phyloP scores from a whole-genome alignment of 2,113 vertebrate genomes.

The Toxotes jaculatrix region DNA sequence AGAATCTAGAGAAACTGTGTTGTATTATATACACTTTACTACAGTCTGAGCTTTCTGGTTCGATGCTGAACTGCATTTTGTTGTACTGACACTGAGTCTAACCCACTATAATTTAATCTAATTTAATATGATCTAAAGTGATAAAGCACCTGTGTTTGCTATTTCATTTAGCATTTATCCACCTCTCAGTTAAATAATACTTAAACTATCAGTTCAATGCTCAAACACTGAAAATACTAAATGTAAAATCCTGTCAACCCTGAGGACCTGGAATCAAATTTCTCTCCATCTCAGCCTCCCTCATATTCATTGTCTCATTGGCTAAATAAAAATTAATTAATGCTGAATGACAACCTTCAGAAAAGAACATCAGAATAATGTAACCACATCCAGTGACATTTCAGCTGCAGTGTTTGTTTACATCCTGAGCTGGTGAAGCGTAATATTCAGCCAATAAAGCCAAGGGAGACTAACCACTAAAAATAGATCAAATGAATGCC shows the following conservation, averaged over 20 bases:
- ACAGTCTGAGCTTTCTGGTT: no score
- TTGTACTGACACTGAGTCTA: no score
- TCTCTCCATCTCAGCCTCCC: neutral
- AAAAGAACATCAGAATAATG: slow-evolving; percentile 29
- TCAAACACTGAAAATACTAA: neutral
- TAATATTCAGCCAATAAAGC: slow-evolving; percentile 57
- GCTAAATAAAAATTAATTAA: slow-evolving; percentile 22
- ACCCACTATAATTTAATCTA: no score
- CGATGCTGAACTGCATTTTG: no score
- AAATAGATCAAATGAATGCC: slow-evolving; percentile 65
- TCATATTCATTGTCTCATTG: slow-evolving; percentile 25
- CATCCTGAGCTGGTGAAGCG: slow-evolving; percentile 52
- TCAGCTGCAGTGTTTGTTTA: slow-evolving; percentile 64
- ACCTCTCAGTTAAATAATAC: neutral
- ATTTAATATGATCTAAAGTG: no score
- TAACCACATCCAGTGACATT: slow-evolving; percentile 55
- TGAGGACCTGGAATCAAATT: slow-evolving; percentile 13
- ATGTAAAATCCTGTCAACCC: neutral
- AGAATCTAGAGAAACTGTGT: neutral
- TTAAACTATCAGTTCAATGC: slow-evolving; percentile 8
- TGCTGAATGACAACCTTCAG: slow-evolving; percentile 12
- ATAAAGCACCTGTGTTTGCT: neutral
- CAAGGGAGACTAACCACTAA: slow-evolving; percentile 59
- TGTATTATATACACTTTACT: no score
- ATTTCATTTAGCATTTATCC: neutral